phyloP scores from a whole-genome alignment of 2,113 vertebrate species.

The Blennius ocellaris region DNA sequence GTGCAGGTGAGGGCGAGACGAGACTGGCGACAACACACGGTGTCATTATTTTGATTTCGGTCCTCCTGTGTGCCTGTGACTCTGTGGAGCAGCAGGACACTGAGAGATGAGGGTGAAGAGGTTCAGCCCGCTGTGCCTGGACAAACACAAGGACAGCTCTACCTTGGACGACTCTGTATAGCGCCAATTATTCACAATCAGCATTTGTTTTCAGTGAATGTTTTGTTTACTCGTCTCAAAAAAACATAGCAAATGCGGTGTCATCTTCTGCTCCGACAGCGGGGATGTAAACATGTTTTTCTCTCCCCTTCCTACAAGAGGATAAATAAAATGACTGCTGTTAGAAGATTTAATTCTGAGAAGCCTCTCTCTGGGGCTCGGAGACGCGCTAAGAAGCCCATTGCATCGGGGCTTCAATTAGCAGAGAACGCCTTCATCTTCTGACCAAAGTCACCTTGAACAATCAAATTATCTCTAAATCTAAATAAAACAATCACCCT shows the following conservation, averaged over 20 bases:
- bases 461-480: slow-evolving; percentile 73
- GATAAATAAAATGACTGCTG: slow-evolving; percentile 67
- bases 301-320: slow-evolving; percentile 47
- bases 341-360: slow-evolving; percentile 73
- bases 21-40: slow-evolving; percentile 31
- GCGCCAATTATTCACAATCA: slow-evolving; percentile 69
- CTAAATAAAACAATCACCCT: slow-evolving; percentile 61
- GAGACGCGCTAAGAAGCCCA: slow-evolving; percentile 34
- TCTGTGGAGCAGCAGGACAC: slow-evolving; percentile 41
- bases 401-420: slow-evolving; percentile 73
- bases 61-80: slow-evolving; percentile 50
- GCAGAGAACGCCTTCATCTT: slow-evolving; percentile 55
- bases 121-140: slow-evolving; percentile 42
- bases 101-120: slow-evolving; percentile 46
- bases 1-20: background rate
- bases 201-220: slow-evolving; percentile 57
- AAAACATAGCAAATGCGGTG: slow-evolving; percentile 42
- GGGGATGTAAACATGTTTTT: slow-evolving; percentile 75
- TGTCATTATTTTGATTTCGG: slow-evolving; percentile 70
- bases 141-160: slow-evolving; percentile 62
- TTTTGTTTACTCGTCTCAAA: slow-evolving; percentile 66
- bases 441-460: slow-evolving; percentile 78
- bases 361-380: slow-evolving; percentile 58
- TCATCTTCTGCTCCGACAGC: slow-evolving; percentile 48
- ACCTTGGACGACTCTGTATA: slow-evolving; percentile 53